Base-by-base conservation (phyloP, 2,113 vertebrate genomes). In the Herpailurus yagouaroundi region DNA sequence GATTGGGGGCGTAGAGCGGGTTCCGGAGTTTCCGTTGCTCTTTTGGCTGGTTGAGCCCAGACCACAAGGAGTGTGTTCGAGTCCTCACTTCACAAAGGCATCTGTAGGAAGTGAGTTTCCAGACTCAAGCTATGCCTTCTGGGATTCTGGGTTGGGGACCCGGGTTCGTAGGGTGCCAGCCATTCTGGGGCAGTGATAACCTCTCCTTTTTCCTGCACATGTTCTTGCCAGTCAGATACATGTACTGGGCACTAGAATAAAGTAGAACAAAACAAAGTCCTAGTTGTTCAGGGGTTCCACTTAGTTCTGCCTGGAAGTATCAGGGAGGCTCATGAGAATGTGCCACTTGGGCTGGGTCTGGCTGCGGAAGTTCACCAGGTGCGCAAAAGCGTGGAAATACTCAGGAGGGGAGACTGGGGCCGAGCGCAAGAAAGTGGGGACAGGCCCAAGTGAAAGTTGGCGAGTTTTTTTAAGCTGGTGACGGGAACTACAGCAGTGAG, bases 61-160 rank as follows among this genome's bases (percentile, higher is more conserved):
- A 98, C 98, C 99, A 99, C 91, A 99, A 98, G 41, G 99, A 99
- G 97, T 99, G 99, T 0, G 99, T 99, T 92, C 92, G 98, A 31
- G 99, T 98, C 98, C 98, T 99, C 96, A 99, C 98, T 71, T 99
- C 98, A 7, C 98, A 98, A 23, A 98, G 96, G 97, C 98, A 98
- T 98, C 99, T 99, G 88, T 77, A 96, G 64, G 90, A 4, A 13
- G 0, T 0, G 0, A 57, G 57, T 29, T 71, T 52, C 50, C 33
- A 88, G 79, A 25, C 1, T 79, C 57, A 79, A 48, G 18, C 60
- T 29, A 0, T 82, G 83, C 31, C 19, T 18, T 12, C 4, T 1
- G 57, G 50, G 31, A 10, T n/a, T 19, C 1, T 33, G 41, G 41
- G 33, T 12, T 19, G n/a, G 41, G 36, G 25, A 27, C 68, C 33